A percentile compares a stretch with the other conserved stretches of the same genome.
Evolutionary conservation across 2,888 invertebrate species (phyloP).

Genomic region (Mythimna lalbum): DNA sequence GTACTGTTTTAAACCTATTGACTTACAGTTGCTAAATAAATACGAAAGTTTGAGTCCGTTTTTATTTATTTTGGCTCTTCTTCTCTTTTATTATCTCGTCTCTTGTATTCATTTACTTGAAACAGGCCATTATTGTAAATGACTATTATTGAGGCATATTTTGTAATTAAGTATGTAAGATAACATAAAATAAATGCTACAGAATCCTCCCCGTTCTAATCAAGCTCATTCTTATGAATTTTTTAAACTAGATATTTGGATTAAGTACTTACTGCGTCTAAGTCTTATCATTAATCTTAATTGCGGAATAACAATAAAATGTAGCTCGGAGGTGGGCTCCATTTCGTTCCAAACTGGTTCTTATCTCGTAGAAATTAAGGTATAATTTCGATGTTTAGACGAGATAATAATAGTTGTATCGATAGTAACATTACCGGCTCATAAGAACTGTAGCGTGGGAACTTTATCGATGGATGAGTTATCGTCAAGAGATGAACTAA

Average conservation of each 20-base stretch:
- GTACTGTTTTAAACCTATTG: no score
- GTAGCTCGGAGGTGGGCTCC: conserved; percentile 79
- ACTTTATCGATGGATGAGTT: conserved; percentile 84
- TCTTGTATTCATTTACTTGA: no score
- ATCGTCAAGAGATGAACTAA: conserved; percentile 77
- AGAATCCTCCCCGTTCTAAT: conserved; percentile 55
- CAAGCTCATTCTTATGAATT: conserved; percentile 65
- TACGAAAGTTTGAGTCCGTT: no score
- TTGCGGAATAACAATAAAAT: conserved; percentile 90
- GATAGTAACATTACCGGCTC: conserved; percentile 85
- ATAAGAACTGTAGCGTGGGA: conserved; percentile 90
- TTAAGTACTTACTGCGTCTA: conserved; percentile 89
- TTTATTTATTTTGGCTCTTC: no score
- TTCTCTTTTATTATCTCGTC: no score
- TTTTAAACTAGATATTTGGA: conserved; percentile 88
- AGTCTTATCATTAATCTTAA: conserved; percentile 91
- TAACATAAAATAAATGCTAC: conserved; percentile 48
- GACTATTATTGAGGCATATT: background rate
- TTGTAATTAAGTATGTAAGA: background rate
- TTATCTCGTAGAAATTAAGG: conserved; percentile 74
- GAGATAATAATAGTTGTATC: conserved; percentile 82
- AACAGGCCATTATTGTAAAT: no score
- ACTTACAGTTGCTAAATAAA: no score
- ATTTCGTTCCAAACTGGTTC: conserved; percentile 73
- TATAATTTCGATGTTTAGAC: conserved; percentile 70